Percentiles rank a stretch among this genome's conserved stretches.
Evolutionary conservation across 2,888 invertebrate species (phyloP).

Genomic region (Phengaris arion): DNA sequence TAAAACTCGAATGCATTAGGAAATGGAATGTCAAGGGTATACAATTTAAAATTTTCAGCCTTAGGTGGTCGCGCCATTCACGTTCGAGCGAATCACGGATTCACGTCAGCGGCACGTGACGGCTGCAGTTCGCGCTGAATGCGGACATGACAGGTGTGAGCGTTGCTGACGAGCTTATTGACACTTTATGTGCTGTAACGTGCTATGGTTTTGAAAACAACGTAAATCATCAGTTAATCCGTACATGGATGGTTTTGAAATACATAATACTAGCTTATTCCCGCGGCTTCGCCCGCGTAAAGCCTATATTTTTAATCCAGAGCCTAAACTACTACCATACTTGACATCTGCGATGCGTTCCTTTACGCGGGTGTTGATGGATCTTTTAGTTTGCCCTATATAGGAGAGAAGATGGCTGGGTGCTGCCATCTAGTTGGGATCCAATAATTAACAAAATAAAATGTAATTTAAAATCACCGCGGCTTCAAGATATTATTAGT

Average conservation of each 20-base stretch:
- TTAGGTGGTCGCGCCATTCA: slow-evolving; percentile 26
- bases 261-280: no score
- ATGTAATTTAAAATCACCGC: no score
- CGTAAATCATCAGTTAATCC: slow-evolving; percentile 1
- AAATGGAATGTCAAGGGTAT: slow-evolving; percentile 25
- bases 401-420: no score
- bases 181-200: slow-evolving; percentile 11
- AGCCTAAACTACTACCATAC: no score
- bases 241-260: not conserved
- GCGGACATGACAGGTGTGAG: slow-evolving; percentile 35
- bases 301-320: no score
- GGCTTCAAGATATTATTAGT: no score
- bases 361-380: no score
- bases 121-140: slow-evolving; percentile 32
- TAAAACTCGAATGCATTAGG: slow-evolving; percentile 19
- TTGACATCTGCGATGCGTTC: no score
- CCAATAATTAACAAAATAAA: no score
- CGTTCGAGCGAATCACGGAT: slow-evolving; percentile 30
- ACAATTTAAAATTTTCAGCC: slow-evolving; percentile 28
- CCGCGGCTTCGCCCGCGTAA: no score
- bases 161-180: slow-evolving; percentile 25
- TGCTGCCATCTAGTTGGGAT: no score
- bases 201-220: slow-evolving; percentile 3
- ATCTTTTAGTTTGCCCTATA: no score
- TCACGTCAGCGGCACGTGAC: slow-evolving; percentile 30